Evolutionary conservation across 1,140 invertebrate genomes (phyloP), one percentile per base, ranked within the genome.

Genomic region (Hermetia illucens): DNA sequence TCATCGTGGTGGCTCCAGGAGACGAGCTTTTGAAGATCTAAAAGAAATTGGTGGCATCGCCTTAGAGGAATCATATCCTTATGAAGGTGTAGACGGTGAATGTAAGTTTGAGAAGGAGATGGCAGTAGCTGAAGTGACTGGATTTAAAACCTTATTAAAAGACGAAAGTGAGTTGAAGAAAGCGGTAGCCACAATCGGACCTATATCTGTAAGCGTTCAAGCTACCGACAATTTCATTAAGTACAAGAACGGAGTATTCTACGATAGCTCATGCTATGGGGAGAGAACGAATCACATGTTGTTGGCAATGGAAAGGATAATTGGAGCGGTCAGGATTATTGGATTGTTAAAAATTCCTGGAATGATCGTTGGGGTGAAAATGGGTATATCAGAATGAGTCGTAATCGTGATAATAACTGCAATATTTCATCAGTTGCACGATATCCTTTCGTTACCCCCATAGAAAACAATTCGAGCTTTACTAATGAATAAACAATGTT

Each of bases 1-100:
- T n/a, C n/a, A n/a, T 62, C 74, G 83, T 47, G 90, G 91, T 46
- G 91, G 90, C 40, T 65, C 91, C 53, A 18, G 92, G 85, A 85
- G 92, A 61, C 65, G 79, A 47, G 83, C 82, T 31, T 89, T 91
- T 65, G 63, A 76, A 44, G 96, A 95, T 62, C 75, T 96, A 47
- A 84, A 77, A 55, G 73, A 79, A n/a, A n/a, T n/a, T 21, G 94
- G 94, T 52, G 79, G 78, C 35, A 71, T 97, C n/a, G 38, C 15
- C 16, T 17, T 4, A 18, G 90, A 95, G 62, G 61, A 68, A 13
- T 71, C 68, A 25, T 91, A 92, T 54, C 82, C 84, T 0, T 93
- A 92, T 55, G 76, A 83, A 56, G 85, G 63, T 17, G 51, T 74
- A 45, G 70, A 76, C 45, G 72, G 76, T 34, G 70, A 66, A 37